These are phyloP conservation scores for Dinocampus coccinellae DNA, from an alignment of 2,888 invertebrate species.

Conservation along the genomic window DNA sequence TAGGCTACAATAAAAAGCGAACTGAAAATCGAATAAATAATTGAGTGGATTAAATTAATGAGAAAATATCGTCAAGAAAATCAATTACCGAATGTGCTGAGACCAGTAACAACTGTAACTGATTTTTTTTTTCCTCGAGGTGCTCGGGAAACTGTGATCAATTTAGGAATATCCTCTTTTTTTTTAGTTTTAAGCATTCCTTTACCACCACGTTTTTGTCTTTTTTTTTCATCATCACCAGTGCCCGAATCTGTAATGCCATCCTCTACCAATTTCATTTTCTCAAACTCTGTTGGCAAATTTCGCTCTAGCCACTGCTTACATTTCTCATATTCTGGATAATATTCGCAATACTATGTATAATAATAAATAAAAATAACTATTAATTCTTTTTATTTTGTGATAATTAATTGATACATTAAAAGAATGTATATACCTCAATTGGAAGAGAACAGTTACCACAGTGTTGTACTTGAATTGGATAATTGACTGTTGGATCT, in stretches of 20 bases:
- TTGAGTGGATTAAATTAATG: background rate
- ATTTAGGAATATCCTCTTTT: conserved; percentile 90
- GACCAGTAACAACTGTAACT: conserved; percentile 96
- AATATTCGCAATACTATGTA: conserved; percentile 96
- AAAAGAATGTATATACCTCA: too few species aligned
- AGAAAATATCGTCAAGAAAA: conserved; percentile 9
- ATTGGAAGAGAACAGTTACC: conserved; percentile 96
- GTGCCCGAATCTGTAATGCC: conserved; percentile 76
- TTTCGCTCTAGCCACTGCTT: conserved; percentile 96
- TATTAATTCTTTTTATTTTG: conserved; percentile 5
- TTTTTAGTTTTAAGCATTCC: conserved; percentile 96
- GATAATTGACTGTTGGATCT: conserved; percentile 83
- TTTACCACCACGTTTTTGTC: conserved; percentile 97
- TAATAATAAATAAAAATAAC: conserved; percentile 44
- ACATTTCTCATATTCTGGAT: conserved; percentile 97
- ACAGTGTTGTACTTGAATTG: conserved; percentile 88
- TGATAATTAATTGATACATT: conserved; percentile 44
- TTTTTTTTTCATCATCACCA: conserved; percentile 92
- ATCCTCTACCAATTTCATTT: conserved; percentile 81
- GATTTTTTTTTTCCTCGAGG: conserved; percentile 99
- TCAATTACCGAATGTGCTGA: conserved; percentile 88
- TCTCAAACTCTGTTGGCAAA: conserved; percentile 93
- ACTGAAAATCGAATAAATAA: too few species aligned
- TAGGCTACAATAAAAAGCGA: too few species aligned
- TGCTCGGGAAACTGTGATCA: conserved; percentile 87